phyloP scores from a whole-genome alignment of 2,888 invertebrate species.

The Schizaphis graminum region DNA sequence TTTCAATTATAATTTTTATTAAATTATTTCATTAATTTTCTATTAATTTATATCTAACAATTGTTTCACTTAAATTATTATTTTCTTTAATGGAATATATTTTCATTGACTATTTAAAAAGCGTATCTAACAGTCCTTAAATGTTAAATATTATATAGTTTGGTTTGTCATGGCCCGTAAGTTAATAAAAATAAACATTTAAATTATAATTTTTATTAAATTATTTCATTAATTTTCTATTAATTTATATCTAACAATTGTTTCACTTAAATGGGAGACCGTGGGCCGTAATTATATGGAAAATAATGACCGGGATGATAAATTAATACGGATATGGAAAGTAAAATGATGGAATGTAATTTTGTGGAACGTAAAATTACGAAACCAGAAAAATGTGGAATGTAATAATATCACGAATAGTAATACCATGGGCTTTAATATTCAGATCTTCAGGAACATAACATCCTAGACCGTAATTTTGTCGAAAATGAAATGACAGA shows the following conservation, averaged over 20 bases:
- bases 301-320: too few relatives aligned
- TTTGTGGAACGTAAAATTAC: too few relatives aligned
- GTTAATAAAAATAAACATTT: too few relatives aligned
- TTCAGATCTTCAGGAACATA: too few relatives aligned
- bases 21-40: background rate
- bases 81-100: background rate
- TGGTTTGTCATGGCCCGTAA: background rate
- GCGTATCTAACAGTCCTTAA: background rate
- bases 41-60: background rate
- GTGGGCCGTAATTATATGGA: too few relatives aligned
- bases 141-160: background rate
- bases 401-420: too few relatives aligned
- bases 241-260: background rate
- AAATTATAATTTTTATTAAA: background rate
- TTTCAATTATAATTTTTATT: background rate
- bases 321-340: too few relatives aligned
- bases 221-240: background rate
- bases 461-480: too few relatives aligned
- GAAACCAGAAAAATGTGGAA: too few relatives aligned
- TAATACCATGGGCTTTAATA: too few relatives aligned
- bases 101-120: background rate
- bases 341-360: too few relatives aligned
- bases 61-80: background rate
- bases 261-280: background rate
- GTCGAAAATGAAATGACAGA: too few relatives aligned